Base-by-base conservation (phyloP, 1,140 invertebrate species). In the Thalassaphorura encarpata region DNA sequence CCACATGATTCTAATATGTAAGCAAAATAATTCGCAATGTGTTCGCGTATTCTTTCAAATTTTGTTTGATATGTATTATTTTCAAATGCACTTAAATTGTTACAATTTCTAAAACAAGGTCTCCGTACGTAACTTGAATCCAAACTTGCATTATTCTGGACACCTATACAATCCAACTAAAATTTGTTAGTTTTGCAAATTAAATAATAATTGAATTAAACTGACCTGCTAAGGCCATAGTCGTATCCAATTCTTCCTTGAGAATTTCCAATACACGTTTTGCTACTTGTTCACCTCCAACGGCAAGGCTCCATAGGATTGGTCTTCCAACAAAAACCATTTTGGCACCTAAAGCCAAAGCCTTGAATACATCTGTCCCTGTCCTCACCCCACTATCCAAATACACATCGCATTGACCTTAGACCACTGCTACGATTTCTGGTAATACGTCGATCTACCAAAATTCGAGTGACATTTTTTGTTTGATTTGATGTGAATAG, bases 241-340 rank as follows among this genome's bases (percentile, higher is more conserved):
- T 75, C 43, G 78, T 73, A 64, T 89, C 81, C 11, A 94, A 78
- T 74, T 96, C 91, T 27, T 77, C 78, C 60, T 75, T 77, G 11
- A 94, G 69, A 54, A 94, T 80, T 62, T 78, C 69, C 2, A 94
- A 70, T 62, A 94, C 77, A 46, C 77, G 71, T 58, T 75, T 77
- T 0, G 87, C 89, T 1, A 91, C 92, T 13, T 79, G 69, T 69
- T 89, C 78, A 0, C 91, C 91, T 51, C 77, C 77, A 54, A 81
- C 78, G 18, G 84, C 76, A 16, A 97, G 69, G 2, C 89, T 92
- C 86, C 89, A 96, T 0, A 97, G 60, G 36, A 86, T 78, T 0
- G 92, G 89, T 58, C 92, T 76, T 3, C 90, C 92, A 4, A 42
- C 21, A 26, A 56, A 56, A 15, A 63, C 61, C 61, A 63, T 61